phyloP scores from a whole-genome alignment of 2,888 invertebrate genomes.

The Leistus spinibarbis region DNA sequence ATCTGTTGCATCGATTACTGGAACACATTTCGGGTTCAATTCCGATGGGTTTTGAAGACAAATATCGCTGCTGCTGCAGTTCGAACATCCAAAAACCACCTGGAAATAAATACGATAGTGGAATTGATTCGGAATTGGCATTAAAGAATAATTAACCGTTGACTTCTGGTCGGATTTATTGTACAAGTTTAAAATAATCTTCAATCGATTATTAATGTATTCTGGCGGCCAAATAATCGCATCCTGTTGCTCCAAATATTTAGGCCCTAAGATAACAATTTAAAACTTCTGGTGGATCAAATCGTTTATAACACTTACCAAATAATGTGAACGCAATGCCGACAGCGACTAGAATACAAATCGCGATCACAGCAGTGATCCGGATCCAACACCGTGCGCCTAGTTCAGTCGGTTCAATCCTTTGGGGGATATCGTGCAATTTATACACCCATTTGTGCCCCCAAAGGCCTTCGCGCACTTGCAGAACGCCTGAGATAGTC shows the following conservation, averaged over 20 bases:
- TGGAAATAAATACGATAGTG: background rate
- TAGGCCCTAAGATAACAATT: background rate
- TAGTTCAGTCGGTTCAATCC: slow-evolving; percentile 15
- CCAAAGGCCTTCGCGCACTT: slow-evolving; percentile 48
- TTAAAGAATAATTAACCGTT: background rate
- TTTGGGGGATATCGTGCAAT: slow-evolving; percentile 50
- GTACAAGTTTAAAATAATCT: background rate
- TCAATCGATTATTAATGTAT: background rate
- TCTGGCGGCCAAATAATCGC: background rate
- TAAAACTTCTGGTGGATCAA: background rate
- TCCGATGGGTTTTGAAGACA: slow-evolving; percentile 51
- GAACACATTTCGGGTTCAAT: slow-evolving; percentile 49
- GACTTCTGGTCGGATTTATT: background rate
- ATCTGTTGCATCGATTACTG: slow-evolving; percentile 50
- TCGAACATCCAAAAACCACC: slow-evolving; percentile 43
- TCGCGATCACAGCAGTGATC: background rate
- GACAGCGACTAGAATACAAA: background rate
- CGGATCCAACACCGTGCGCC: background rate
- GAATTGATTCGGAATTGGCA: background rate
- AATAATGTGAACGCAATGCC: slow-evolving; percentile 13
- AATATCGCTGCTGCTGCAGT: slow-evolving; percentile 47
- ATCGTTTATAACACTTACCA: slow-evolving; percentile 5
- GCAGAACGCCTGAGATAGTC: slow-evolving; percentile 29
- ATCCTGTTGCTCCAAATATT: background rate
- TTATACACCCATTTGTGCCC: slow-evolving; percentile 55